Evolutionary conservation across 1,140 invertebrate species (phyloP), one percentile per base, ranked within the genome.

Genomic region (Dufourea novaeangliae): DNA sequence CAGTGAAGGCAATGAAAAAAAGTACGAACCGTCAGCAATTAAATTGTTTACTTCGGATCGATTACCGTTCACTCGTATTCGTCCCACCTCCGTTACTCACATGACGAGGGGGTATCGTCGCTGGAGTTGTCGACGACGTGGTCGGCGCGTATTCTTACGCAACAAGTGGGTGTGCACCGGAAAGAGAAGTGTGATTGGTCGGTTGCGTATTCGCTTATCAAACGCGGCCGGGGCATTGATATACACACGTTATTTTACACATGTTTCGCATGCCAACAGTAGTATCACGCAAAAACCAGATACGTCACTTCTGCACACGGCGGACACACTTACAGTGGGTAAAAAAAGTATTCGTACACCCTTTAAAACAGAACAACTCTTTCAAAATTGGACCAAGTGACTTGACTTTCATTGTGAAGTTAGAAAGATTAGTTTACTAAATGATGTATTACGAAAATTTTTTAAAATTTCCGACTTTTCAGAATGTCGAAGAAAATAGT

Each of bases 161-260:
- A 84, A 84, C 79, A 84, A 82, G 82, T 82, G 82, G 82, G 75
- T 84, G 79, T 83, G 70, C 52, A 64, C 39, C 44, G 34, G 2
- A 59, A 25, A 54, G 50, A 57, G 61, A 46, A n/a, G 37, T 39
- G 17, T 17, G 54, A 84, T 82, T 84, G 79, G 79, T 27, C 25
- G 44, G 12, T 27, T 14, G 27, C 27, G 39, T 17, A 34, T 37
- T 2, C 20, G 20, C 25, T 62, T 71, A 44, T 70, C 44, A 25
- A 14, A 64, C 39, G n/a, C n/a, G 5, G 22, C 17, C 34, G 22
- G 14, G 25, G n/a, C n/a, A n/a, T n/a, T n/a, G n/a, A 7, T n/a
- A 29, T 22, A 32, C 44, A n/a, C 37, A 64, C 46, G 37, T 11
- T 17, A 22, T 22, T 64, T 71, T 57, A 52, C 61, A 46, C 12